Evolutionary conservation across 2,888 invertebrate genomes (phyloP).

Genomic region (Lycophotia porphyrea): DNA sequence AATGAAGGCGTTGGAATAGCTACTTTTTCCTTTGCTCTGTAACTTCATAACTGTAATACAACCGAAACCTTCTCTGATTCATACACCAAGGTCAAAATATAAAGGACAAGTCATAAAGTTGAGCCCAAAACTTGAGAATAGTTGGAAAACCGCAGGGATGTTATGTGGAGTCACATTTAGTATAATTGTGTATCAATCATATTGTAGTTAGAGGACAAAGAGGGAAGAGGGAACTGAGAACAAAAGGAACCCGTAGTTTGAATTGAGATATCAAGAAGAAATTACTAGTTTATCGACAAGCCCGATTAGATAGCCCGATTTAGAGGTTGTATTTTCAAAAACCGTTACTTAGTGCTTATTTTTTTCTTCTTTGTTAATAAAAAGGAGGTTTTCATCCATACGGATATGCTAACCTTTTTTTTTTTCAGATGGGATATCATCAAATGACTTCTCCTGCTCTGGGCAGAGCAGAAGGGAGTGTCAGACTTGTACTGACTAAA

Average conservation of each 20-base stretch:
- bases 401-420: no score
- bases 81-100: conserved; percentile 22
- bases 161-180: conserved; percentile 26
- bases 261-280: not conserved
- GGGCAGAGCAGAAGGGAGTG: no score
- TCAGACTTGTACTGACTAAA: no score
- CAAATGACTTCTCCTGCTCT: no score
- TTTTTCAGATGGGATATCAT: no score
- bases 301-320: not conserved
- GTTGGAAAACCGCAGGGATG: conserved; percentile 34
- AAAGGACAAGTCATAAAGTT: conserved; percentile 44
- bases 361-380: no score
- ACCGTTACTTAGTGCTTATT: not conserved
- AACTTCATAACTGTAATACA: not conserved
- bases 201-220: conserved; percentile 33
- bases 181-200: conserved; percentile 55
- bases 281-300: no score
- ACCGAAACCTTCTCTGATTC: conserved; percentile 7
- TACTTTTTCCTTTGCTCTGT: not conserved
- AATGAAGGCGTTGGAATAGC: not conserved
- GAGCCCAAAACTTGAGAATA: conserved; percentile 54
- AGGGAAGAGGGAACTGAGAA: not conserved
- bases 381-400: no score
- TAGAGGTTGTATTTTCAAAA: not conserved
- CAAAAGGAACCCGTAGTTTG: not conserved